phyloP scores from a whole-genome alignment of 2,888 invertebrate species.

The Himalopsyche tibetana region DNA sequence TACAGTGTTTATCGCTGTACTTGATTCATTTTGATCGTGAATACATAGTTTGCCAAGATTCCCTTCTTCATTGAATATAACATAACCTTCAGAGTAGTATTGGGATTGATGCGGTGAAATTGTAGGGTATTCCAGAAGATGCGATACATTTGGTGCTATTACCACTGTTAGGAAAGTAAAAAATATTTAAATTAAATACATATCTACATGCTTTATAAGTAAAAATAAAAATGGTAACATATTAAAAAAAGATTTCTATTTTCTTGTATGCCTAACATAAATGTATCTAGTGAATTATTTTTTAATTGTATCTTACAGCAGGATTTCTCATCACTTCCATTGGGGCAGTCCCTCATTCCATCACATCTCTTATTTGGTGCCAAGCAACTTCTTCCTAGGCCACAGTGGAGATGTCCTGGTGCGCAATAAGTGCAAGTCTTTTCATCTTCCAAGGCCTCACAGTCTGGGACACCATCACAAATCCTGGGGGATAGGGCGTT shows the following conservation, averaged over 20 bases:
- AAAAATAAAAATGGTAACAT: neutral
- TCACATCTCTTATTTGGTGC: conserved; percentile 85
- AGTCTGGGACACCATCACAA: conserved; percentile 92
- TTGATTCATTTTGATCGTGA: conserved; percentile 83
- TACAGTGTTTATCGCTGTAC: conserved; percentile 81
- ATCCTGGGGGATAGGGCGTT: conserved; percentile 86
- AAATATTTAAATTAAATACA: conserved; percentile 31
- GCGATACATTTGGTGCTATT: conserved; percentile 83
- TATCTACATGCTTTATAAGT: neutral
- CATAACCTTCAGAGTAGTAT: conserved; percentile 87
- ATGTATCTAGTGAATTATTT: neutral
- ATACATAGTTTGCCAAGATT: conserved; percentile 88
- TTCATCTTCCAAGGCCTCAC: conserved; percentile 90
- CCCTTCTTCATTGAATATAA: conserved; percentile 90
- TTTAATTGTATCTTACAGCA: conserved; percentile 81
- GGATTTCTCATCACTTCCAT: conserved; percentile 90
- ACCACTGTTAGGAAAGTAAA: conserved; percentile 78
- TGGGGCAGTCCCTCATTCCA: conserved; percentile 89
- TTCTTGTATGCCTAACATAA: no score
- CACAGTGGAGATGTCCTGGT: conserved; percentile 85
- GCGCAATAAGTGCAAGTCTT: conserved; percentile 87
- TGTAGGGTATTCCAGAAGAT: conserved; percentile 79
- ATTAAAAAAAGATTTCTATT: no score
- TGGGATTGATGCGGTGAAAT: conserved; percentile 83
- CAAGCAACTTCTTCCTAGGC: conserved; percentile 86